Evolutionary conservation across 2,797 vertebrate species (phyloP).

Genomic region (Manis javanica): DNA sequence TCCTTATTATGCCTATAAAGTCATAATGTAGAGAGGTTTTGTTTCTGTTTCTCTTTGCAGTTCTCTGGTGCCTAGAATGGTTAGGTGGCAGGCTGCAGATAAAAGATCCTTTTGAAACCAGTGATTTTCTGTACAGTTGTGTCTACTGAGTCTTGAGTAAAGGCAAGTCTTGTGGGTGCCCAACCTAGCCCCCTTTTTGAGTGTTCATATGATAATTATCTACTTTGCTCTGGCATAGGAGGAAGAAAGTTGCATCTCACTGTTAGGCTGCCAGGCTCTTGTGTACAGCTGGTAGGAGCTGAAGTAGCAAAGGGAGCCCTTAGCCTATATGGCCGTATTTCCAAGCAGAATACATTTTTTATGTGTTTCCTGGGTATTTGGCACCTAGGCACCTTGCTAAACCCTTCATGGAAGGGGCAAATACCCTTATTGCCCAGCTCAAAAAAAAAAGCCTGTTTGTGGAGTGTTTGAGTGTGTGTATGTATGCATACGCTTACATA

Average conservation of each 20-base stretch:
- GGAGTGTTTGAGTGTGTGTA: neutral
- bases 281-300: neutral
- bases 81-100: neutral
- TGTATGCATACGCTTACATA: rapidly evolving
- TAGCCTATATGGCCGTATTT: rapidly evolving
- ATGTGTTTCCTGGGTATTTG: neutral
- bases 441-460: neutral
- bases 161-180: neutral
- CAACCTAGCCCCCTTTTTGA: neutral
- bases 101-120: neutral
- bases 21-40: neutral
- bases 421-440: neutral
- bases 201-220: neutral
- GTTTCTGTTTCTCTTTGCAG: neutral
- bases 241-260: neutral
- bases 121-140: conserved; percentile 38
- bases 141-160: neutral
- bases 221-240: neutral
- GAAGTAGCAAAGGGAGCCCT: neutral
- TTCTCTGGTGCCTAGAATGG: neutral
- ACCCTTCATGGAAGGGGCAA: neutral
- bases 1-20: neutral
- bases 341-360: neutral
- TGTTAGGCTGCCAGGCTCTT: neutral
- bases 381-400: neutral